Base-by-base conservation (phyloP, 2,888 invertebrate species). In the Torymus texanus region DNA sequence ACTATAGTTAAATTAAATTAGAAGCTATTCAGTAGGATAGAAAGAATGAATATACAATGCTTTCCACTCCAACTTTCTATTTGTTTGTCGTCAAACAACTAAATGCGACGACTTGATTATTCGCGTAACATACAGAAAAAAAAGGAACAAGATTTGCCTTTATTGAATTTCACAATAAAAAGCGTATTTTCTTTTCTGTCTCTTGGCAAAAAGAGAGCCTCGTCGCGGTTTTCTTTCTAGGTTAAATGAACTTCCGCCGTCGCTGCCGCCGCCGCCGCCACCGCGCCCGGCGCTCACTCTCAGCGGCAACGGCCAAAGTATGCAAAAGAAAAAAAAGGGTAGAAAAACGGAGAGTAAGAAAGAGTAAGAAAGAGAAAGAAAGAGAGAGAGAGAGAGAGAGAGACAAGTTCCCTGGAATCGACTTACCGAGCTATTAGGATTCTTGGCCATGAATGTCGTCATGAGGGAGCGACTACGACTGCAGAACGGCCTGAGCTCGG, bases 401-500 rank as follows among this genome's bases (percentile, higher is more conserved):
- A 75, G 74, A 81, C 66, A 74, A 67, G 70, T 78, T 81, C 74
- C 51, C 67, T 65, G 71, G 70, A 79, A 80, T 74, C 71, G 81
- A 84, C 85, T 87, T 86, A 90, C 90, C 87, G 87, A 87, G 84
- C 85, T 87, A 83, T 88, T 88, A 84, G 88, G 85, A 88, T 89
- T 90, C 87, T 89, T 90, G 83, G 88, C 88, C 88, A 88, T 89
- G 86, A 89, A 89, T 85, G 87, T 88, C 88, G 87, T 88, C 88
- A 87, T 88, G 84, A 90, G 87, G 84, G 90, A 89, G 84, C 89
- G 89, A 86, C 86, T 89, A 85, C 88, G 90, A 85, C 88, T 88
- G 85, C 90, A 89, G 85, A 90, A 90, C 84, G 90, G 90, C 89
- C 90, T 90, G 84, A 88, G 84, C 86, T 90, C 90, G 82, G 88